These are phyloP conservation scores for Enteromius afrohamiltoni DNA, from an alignment of 2,797 vertebrate genomes.

Conservation along the genomic window DNA sequence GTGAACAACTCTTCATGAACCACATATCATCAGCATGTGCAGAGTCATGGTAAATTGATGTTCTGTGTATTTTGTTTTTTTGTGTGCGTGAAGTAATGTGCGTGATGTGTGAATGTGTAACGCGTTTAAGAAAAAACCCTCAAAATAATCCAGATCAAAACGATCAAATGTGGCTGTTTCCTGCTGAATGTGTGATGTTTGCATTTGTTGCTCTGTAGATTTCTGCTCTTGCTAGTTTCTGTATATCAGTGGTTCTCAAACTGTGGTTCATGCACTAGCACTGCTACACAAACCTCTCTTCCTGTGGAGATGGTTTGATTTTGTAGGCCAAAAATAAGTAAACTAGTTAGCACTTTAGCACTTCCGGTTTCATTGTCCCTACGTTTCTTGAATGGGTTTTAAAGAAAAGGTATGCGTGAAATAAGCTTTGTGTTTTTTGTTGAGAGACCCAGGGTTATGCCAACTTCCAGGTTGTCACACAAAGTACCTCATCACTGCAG, in stretches of 20 bases:
- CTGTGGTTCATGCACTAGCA: background rate
- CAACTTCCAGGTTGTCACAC: background rate
- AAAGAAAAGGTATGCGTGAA: background rate
- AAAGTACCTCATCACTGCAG: background rate
- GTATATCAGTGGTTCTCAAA: conserved; percentile 39
- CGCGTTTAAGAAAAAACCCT: conserved; percentile 2
- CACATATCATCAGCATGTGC: conserved; percentile 34
- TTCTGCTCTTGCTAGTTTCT: conserved; percentile 35
- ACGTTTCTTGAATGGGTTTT: background rate
- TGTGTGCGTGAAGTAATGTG: background rate
- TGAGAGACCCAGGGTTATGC: background rate
- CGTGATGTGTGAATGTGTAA: background rate
- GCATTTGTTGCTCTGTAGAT: conserved; percentile 12
- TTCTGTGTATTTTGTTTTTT: conserved; percentile 1
- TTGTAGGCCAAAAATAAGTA: background rate
- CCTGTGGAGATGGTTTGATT: background rate
- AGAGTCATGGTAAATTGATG: background rate
- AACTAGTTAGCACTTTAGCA: background rate
- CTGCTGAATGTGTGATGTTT: conserved; percentile 24
- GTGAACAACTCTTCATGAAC: conserved; percentile 14
- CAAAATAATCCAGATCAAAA: conserved; percentile 37
- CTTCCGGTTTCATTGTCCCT: background rate
- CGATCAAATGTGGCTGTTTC: conserved; percentile 11
- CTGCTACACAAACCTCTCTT: background rate
- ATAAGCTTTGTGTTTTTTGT: background rate